Evolutionary conservation across 2,113 vertebrate species (phyloP), one percentile per base, ranked within the genome.

Genomic region (Sigmodon hispidus): DNA sequence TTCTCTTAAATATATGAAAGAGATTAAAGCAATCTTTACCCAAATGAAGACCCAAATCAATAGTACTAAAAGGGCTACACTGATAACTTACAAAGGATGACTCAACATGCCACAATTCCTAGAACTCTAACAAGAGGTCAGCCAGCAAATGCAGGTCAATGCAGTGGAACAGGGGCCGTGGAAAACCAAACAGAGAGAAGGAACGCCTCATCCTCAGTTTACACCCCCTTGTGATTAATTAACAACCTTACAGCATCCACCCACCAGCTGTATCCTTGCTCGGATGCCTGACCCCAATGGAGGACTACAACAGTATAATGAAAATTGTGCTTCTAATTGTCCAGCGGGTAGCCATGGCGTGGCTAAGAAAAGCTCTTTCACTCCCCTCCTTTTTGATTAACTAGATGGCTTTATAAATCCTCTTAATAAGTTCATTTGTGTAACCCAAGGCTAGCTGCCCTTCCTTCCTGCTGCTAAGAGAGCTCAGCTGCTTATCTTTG

Each of bases 291-390:
- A 97, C 94, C 95, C 69, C 79, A 97, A 80, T 59, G 0, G 96
- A 98, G 97, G 91, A 26, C 65, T 81, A 97, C 94, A 93, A 70
- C 75, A 61, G 88, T 63, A 92, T 29, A 85, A n/a, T 93, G 91
- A 83, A 96, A 97, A 96, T 94, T 96, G 83, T 93, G 94, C 90
- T 96, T 97, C 96, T 97, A 97, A 98, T 97, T 98, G 97, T 97
- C 88, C 97, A 96, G 93, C 45, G 1, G 96, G 97, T 3, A 7
- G 96, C 94, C 87, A 9, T 11, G 77, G 85, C 94, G 94, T 94
- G 94, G 90, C 93, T 97, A 97, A 97, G 96, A 95, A 97, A 97
- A 45, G 80, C 73, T 79, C 75, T 93, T 89, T 75, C 77, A 93
- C 65, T 96, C 84, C 13, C 96, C 90, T 96, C 90, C 95, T 94